A percentile compares a stretch with the other conserved stretches of the same genome.
These are phyloP conservation scores for Microtus agrestis DNA, from an alignment of 2,797 vertebrate species.

Conservation along the genomic window DNA sequence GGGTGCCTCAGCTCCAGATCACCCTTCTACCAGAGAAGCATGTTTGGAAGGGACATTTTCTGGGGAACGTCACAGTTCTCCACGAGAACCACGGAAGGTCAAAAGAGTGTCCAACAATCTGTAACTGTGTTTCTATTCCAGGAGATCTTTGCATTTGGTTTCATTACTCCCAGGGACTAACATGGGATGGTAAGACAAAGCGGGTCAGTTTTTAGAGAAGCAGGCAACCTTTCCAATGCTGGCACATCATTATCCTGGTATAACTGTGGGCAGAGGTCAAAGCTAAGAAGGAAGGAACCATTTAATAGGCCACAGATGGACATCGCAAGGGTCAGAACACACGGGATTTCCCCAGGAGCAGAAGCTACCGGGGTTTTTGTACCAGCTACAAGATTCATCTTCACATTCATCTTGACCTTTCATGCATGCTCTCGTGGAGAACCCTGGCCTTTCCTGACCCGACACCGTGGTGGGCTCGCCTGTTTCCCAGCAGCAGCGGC, in stretches of 20 bases:
- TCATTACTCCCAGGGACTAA: neutral
- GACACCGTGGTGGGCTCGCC: neutral
- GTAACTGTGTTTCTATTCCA: neutral
- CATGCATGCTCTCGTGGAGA: neutral
- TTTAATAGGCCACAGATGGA: neutral
- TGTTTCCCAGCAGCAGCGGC: constrained; percentile 18
- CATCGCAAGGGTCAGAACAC: constrained; percentile 47
- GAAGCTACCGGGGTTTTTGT: constrained; percentile 51
- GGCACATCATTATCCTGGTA: neutral
- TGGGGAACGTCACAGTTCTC: neutral
- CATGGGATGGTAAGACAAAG: neutral
- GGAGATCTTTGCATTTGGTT: neutral
- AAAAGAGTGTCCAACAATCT: neutral
- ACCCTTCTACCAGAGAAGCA: neutral
- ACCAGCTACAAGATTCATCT: neutral
- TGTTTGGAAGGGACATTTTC: neutral
- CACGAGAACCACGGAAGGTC: neutral
- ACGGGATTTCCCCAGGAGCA: constrained; percentile 2
- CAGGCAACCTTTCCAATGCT: neutral
- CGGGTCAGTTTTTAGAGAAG: constrained; percentile 31
- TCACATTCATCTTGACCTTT: constrained; percentile 66
- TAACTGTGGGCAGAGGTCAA: neutral
- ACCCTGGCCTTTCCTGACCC: constrained; percentile 31
- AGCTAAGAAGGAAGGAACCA: neutral
- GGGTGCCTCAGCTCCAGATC: neutral